Evolutionary conservation across 1,140 invertebrate species (phyloP), one percentile per base, ranked within the genome.

Genomic region (Papilio helenus): DNA sequence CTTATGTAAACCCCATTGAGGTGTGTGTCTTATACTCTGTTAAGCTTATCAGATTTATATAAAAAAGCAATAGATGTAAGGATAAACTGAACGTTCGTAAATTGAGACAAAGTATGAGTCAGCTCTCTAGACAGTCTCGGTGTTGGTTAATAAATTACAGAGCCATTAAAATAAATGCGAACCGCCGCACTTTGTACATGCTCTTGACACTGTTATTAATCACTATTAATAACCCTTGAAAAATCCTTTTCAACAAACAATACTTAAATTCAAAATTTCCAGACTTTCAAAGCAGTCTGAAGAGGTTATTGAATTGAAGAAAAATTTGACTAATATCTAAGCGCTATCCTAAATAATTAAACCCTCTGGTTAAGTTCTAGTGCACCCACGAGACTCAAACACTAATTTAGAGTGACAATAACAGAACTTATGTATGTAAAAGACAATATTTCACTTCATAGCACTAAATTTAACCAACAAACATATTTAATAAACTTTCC

Each of bases 101-200:
- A 68, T 68, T 68, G 12, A 68, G 61, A 68, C 26, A 68, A 68
- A 68, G 61, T 68, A 34, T 68, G 61, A 68, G 12, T 68, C 61
- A 68, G 61, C 61, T 68, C 61, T 68, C 23, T 20, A 61, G 58
- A 68, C 61, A 34, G 61, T 68, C 23, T 68, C 14, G 3, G 26
- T 68, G 61, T 68, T 26, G 61, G 61, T 68, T 68, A 68, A 68
- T 68, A 68, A 68, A 68, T 68, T 68, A 68, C 61, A 68, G 23
- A 18, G 61, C 61, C 26, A 34, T 68, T 68, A 68, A 68, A 68
- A 68, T 68, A 68, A 68, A 68, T 68, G 61, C 61, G 23, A 68
- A 29, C 61, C 26, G 23, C 23, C 61, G 61, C 61, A 68, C 61
- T 68, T 68, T 68, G 61, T 68, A 68, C 26, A 68, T 68, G 61